phyloP scores from a whole-genome alignment of 92 coral and sea anemone genomes.

The Zoanthus sociatus region DNA sequence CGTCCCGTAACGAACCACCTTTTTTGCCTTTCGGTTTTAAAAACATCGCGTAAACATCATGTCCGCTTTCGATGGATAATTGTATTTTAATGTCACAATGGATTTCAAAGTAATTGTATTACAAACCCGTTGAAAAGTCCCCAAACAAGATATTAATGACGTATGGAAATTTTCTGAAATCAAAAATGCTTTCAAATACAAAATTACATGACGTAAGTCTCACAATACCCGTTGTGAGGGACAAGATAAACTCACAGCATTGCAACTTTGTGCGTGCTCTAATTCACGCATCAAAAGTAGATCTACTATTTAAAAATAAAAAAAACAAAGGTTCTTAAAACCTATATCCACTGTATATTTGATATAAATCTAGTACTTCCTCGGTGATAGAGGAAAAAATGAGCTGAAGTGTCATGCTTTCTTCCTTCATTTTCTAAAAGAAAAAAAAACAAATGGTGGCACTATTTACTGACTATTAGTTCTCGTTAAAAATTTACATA shows the following conservation, averaged over 20 bases:
- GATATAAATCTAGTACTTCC: not conserved
- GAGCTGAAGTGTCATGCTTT: not conserved
- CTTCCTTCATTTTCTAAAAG: not conserved
- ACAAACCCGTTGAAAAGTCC: not conserved
- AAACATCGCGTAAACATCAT: slow-evolving; percentile 13
- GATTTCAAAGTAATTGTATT: not conserved
- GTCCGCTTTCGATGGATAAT: not conserved
- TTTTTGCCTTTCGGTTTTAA: not conserved
- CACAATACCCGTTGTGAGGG: not conserved
- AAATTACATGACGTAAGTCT: not conserved
- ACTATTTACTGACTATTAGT: not conserved
- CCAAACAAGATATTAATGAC: slow-evolving; percentile 6
- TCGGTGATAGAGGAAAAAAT: not conserved
- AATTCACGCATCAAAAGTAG: not conserved
- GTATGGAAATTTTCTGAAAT: not conserved
- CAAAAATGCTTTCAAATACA: slow-evolving; percentile 3
- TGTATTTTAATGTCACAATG: not conserved
- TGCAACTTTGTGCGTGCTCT: not conserved
- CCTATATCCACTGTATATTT: not conserved
- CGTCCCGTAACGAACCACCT: not conserved
- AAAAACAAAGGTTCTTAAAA: not conserved
- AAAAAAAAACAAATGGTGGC: slow-evolving; percentile 18
- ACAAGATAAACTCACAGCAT: not conserved
- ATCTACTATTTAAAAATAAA: not conserved
- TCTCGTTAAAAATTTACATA: slow-evolving; percentile 43